Evolutionary conservation across 2,888 invertebrate species (phyloP), one percentile per base, ranked within the genome.

Genomic region (Isoperla grammatica): DNA sequence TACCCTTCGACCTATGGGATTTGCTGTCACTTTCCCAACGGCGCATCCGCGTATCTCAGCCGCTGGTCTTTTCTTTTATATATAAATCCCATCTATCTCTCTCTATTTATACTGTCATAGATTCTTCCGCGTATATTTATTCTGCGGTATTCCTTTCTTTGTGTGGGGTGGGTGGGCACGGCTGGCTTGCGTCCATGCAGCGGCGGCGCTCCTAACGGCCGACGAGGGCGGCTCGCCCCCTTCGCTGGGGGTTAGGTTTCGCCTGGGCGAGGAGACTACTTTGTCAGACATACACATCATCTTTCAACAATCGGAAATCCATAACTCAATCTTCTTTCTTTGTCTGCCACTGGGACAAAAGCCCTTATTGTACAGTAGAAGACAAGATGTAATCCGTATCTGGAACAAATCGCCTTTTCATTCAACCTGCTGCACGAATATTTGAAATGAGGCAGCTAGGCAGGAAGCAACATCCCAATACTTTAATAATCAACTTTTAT

Each of bases 261-360:
- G 37, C 53, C 2, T 19, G 37, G 39, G 11, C 20, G 37, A 9
- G 39, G 39, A 53, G 53, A 35, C 53, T 53, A 53, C 53, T 53
- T 53, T 53, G 53, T 53, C 53, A 53, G 53, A 37, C 39, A 53
- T 53, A 53, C 53, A 53, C 53, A 53, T 53, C 53, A 53, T 53
- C 53, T 53, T 53, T 53, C 53, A 53, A 53, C 53, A 39, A 53
- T 53, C 53, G 53, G 53, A 53, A 53, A 53, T 53, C 53, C 53
- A 53, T 53, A 53, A 53, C 53, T 53, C 53, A 53, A 39, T 53
- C 39, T 39, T 17, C 53, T 39, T 53, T 53, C 53, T 53, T 53
- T 53, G 20, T 50, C 53, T 19, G 39, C 35, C 39, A 12, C 37
- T 11, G 17, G 53, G 53, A 53, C 53, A 53, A 53, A 37, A n/a